These are phyloP conservation scores for Sebastes minor DNA, from an alignment of 2,797 vertebrate genomes.

Conservation along the genomic window DNA sequence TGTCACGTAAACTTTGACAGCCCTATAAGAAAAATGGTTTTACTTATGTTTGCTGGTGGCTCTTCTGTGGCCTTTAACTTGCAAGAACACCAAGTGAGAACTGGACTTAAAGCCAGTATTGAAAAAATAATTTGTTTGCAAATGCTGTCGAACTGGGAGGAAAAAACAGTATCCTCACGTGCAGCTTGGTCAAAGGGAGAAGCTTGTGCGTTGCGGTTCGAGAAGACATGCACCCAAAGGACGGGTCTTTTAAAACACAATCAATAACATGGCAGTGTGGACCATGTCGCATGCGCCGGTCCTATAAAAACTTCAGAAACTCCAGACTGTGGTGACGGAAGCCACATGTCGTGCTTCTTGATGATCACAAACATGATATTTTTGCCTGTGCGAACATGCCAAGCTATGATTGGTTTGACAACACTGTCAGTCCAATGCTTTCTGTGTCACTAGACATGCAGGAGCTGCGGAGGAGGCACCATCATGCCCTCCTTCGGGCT, in stretches of 20 bases:
- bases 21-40: neutral
- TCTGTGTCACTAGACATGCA: neutral
- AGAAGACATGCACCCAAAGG: neutral
- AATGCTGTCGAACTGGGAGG: neutral
- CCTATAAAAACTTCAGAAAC: neutral
- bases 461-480: neutral
- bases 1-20: too few relatives aligned
- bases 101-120: neutral
- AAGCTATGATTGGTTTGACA: conserved; percentile 1
- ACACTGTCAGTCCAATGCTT: neutral
- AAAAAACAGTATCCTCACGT: neutral
- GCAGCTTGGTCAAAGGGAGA: neutral
- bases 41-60: neutral
- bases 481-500: neutral
- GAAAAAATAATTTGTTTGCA: neutral
- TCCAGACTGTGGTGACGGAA: neutral
- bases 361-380: neutral
- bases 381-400: conserved; percentile 14
- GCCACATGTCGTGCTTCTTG: neutral
- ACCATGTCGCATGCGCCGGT: neutral
- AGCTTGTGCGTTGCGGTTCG: neutral
- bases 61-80: neutral
- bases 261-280: neutral
- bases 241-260: conserved; percentile 6
- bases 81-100: neutral